Percentiles rank a stretch among this genome's conserved stretches.
Evolutionary conservation across 2,113 vertebrate genomes (phyloP).

Genomic region (Plotosus lineatus): DNA sequence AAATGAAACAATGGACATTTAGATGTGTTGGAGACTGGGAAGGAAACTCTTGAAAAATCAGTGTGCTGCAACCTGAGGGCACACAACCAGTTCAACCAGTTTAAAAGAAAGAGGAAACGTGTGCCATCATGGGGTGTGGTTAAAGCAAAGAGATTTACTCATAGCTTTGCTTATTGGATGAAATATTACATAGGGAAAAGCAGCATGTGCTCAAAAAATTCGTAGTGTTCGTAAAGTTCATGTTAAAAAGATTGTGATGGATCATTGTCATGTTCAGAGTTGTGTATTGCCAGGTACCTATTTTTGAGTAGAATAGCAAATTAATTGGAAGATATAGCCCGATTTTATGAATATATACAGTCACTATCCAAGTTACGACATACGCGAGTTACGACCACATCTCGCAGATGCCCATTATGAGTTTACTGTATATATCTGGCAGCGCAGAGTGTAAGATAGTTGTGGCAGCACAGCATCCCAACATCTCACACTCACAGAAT

Average conservation of each 20-base stretch:
- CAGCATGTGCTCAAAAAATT: background rate
- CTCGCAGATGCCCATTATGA: no score
- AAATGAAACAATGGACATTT: background rate
- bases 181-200: no score
- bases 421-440: no score
- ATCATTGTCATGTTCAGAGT: background rate
- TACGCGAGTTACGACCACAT: no score
- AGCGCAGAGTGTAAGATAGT: no score
- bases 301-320: background rate
- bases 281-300: background rate
- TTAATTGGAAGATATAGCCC: background rate
- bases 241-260: background rate
- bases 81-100: constrained; percentile 39
- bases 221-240: background rate
- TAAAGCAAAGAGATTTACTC: background rate
- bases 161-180: background rate
- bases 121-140: constrained; percentile 37
- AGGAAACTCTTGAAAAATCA: background rate
- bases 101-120: background rate
- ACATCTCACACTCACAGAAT: no score
- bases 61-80: background rate
- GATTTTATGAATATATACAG: no score
- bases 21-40: background rate
- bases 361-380: no score
- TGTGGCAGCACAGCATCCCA: no score